Conservation (phyloP, 2,888 invertebrate species). For the Metalampra italica region DNA sequence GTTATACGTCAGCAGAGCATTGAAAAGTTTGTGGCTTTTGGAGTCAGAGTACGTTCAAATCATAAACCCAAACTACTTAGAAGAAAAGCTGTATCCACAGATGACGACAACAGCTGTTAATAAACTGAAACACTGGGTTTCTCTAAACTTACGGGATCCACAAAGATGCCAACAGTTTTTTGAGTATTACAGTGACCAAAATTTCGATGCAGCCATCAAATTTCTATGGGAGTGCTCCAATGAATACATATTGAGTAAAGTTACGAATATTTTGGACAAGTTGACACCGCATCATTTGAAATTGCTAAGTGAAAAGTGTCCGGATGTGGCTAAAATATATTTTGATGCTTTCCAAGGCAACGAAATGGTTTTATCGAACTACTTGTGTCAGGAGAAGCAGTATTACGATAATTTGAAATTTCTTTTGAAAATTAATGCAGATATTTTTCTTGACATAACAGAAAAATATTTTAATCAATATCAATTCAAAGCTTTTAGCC, state of each 20-base stretch:
- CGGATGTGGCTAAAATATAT: slow-evolving; percentile 36
- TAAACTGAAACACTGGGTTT: slow-evolving; percentile 48
- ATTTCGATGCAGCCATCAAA: slow-evolving; percentile 36
- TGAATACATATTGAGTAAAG: slow-evolving; percentile 33
- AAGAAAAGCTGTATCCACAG: slow-evolving; percentile 40
- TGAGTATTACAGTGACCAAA: slow-evolving; percentile 31
- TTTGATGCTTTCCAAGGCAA: slow-evolving; percentile 35
- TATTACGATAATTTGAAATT: slow-evolving; percentile 37
- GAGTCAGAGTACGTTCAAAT: slow-evolving; percentile 31
- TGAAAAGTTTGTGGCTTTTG: slow-evolving; percentile 49
- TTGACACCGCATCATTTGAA: slow-evolving; percentile 39
- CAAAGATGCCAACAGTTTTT: slow-evolving; percentile 44
- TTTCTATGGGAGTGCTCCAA: slow-evolving; percentile 39
- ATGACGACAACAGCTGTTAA: slow-evolving; percentile 48
- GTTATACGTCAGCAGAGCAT: slow-evolving; percentile 51
- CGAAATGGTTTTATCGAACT: slow-evolving; percentile 21
- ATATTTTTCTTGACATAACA: slow-evolving; percentile 22
- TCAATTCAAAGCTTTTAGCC: slow-evolving; percentile 13
- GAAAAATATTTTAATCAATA: slow-evolving; percentile 21
- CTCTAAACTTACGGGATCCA: slow-evolving; percentile 31
- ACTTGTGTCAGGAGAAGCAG: slow-evolving; percentile 20
- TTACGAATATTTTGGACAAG: slow-evolving; percentile 31
- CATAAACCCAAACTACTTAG: slow-evolving; percentile 47
- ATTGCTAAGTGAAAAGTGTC: slow-evolving; percentile 40
- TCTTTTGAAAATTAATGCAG: slow-evolving; percentile 36